phyloP scores from a whole-genome alignment of 2,888 invertebrate species.

The Drosophila nr. medialis region DNA sequence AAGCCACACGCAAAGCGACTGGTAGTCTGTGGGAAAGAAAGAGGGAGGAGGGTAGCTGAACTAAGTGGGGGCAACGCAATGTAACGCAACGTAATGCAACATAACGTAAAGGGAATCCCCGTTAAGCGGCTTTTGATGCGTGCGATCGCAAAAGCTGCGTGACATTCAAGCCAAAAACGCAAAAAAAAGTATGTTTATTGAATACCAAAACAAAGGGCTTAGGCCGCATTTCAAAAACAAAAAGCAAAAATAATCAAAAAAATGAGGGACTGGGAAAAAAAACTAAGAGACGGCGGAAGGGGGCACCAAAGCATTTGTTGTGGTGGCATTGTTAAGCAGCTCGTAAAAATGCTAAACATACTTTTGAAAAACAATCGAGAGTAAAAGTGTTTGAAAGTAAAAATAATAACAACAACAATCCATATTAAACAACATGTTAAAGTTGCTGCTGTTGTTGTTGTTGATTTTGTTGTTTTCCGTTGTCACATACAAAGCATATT shows the following conservation, averaged over 20 bases:
- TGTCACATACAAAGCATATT: slow-evolving; percentile 30
- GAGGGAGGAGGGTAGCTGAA: neutral
- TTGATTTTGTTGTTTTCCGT: slow-evolving; percentile 18
- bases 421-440: slow-evolving; percentile 18
- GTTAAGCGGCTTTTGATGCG: slow-evolving; percentile 47
- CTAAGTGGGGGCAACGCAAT: slow-evolving; percentile 1
- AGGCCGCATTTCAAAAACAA: slow-evolving; percentile 1
- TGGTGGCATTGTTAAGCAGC: slow-evolving; percentile 26
- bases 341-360: slow-evolving; percentile 45
- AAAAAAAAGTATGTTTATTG: slow-evolving; percentile 13
- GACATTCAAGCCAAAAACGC: slow-evolving; percentile 18
- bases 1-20: neutral
- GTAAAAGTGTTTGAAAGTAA: slow-evolving; percentile 67
- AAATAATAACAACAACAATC: slow-evolving; percentile 28
- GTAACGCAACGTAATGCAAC: slow-evolving; percentile 5
- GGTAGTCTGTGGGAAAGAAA: neutral
- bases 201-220: slow-evolving; percentile 42
- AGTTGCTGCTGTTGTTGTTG: slow-evolving; percentile 30
- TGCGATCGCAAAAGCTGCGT: slow-evolving; percentile 46
- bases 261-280: neutral
- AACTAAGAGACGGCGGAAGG: neutral
- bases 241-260: neutral
- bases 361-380: slow-evolving; percentile 65
- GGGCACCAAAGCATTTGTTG: slow-evolving; percentile 4
- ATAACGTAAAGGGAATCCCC: slow-evolving; percentile 37